A percentile compares a stretch with the other conserved stretches of the same genome.
Evolutionary conservation across 2,797 vertebrate genomes (phyloP).

Genomic region (Alca torda): DNA sequence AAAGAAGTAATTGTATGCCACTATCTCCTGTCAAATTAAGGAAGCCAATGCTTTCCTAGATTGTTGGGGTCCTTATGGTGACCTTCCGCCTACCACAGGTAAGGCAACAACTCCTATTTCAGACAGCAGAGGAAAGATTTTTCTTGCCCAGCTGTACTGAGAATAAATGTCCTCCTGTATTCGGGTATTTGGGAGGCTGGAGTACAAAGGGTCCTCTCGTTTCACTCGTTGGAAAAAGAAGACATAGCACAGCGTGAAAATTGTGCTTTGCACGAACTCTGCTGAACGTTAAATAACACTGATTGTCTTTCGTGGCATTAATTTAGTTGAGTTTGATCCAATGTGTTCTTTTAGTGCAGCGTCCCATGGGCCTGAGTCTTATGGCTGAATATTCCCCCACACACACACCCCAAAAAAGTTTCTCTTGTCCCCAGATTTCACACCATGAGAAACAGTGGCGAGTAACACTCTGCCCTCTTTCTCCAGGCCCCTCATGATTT

Average conservation of each 20-base stretch:
- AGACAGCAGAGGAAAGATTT: background rate
- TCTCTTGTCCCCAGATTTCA: background rate
- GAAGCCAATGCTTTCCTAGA: background rate
- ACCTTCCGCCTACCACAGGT: background rate
- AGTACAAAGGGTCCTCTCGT: background rate
- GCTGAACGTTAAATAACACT: background rate
- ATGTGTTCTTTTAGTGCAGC: background rate
- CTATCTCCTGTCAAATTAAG: background rate
- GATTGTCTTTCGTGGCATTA: background rate
- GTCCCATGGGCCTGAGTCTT: background rate
- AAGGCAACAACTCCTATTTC: background rate
- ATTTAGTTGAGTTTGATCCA: background rate
- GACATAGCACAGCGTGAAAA: background rate
- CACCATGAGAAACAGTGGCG: background rate
- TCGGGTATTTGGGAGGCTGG: background rate
- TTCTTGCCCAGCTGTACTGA: background rate
- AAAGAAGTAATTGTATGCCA: background rate
- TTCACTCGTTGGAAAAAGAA: background rate
- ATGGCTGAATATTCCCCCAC: background rate
- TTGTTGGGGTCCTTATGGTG: background rate
- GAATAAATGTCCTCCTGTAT: background rate
- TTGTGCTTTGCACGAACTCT: background rate
- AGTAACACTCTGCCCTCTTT: background rate
- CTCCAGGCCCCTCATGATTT: background rate
- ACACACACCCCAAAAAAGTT: background rate